Evolutionary conservation across 2,888 invertebrate species (phyloP).

Genomic region (Tenthredo notha): DNA sequence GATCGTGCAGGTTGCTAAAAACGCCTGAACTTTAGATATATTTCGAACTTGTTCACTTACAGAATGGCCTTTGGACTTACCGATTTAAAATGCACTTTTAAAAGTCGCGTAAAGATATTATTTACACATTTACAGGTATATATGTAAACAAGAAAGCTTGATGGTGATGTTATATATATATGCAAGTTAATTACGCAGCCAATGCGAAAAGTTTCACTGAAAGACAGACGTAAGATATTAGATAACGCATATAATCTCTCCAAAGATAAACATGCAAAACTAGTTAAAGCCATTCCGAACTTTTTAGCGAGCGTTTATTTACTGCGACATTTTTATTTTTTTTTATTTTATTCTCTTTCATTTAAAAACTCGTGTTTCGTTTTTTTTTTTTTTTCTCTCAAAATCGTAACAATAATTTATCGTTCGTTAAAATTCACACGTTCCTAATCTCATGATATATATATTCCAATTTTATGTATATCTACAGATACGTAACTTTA

Average conservation of each 20-base stretch:
- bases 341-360: background rate
- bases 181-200: background rate
- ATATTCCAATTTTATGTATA: background rate
- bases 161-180: background rate
- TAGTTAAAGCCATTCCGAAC: constrained; percentile 26
- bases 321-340: background rate
- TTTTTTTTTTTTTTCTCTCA: too few relatives aligned
- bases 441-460: background rate
- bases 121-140: background rate
- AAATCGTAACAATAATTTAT: background rate
- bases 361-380: background rate
- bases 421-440: background rate
- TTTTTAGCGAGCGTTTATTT: background rate
- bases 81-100: background rate
- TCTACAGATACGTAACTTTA: background rate
- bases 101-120: background rate
- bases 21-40: background rate
- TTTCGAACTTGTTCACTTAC: background rate
- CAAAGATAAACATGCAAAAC: constrained; percentile 25
- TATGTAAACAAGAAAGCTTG: background rate
- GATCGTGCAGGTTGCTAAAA: constrained; percentile 18
- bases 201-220: constrained; percentile 29
- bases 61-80: background rate
- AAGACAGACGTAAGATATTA: constrained; percentile 16
- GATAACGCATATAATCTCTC: constrained; percentile 27